A percentile compares a stretch with the other conserved stretches of the same genome.
phyloP scores from a whole-genome alignment of 2,797 vertebrate species.

The Microctenopoma stevenorrisi region DNA sequence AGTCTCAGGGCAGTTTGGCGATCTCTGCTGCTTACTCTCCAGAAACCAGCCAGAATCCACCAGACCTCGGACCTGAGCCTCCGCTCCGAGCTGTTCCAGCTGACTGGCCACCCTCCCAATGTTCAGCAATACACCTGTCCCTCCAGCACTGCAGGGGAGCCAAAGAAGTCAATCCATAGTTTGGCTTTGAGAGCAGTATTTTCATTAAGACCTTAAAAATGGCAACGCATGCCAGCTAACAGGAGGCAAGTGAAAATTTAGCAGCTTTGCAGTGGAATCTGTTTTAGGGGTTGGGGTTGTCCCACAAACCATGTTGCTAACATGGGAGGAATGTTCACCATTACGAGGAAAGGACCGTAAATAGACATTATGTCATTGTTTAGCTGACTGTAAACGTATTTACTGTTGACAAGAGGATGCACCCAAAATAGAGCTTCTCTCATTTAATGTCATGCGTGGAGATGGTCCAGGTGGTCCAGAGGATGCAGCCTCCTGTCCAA shows the following conservation, averaged over 20 bases:
- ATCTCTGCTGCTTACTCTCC: slow-evolving; percentile 83
- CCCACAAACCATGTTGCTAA: slow-evolving; percentile 59
- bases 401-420: slow-evolving; percentile 66
- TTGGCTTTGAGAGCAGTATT: slow-evolving; percentile 22
- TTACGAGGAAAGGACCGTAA: slow-evolving; percentile 53
- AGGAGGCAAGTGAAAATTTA: slow-evolving; percentile 15
- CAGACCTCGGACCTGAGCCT: slow-evolving; percentile 86
- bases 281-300: slow-evolving; percentile 38
- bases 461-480: slow-evolving; percentile 25
- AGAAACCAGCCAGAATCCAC: slow-evolving; percentile 91
- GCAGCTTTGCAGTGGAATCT: slow-evolving; percentile 34
- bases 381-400: slow-evolving; percentile 65
- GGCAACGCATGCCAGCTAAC: slow-evolving; percentile 8
- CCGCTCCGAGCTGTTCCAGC: slow-evolving; percentile 83
- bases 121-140: slow-evolving; percentile 88
- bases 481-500: slow-evolving; percentile 20
- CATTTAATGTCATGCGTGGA: slow-evolving; percentile 49
- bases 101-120: slow-evolving; percentile 85
- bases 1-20: slow-evolving; percentile 82
- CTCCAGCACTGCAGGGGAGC: slow-evolving; percentile 82
- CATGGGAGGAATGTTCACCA: slow-evolving; percentile 61
- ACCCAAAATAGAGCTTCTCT: slow-evolving; percentile 67
- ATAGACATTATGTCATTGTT: slow-evolving; percentile 73
- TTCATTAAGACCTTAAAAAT: slow-evolving; percentile 21
- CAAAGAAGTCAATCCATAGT: slow-evolving; percentile 37